A percentile compares a stretch with the other conserved stretches of the same genome.
phyloP scores from a whole-genome alignment of 1,140 invertebrate genomes.

The Drosophila sp. region DNA sequence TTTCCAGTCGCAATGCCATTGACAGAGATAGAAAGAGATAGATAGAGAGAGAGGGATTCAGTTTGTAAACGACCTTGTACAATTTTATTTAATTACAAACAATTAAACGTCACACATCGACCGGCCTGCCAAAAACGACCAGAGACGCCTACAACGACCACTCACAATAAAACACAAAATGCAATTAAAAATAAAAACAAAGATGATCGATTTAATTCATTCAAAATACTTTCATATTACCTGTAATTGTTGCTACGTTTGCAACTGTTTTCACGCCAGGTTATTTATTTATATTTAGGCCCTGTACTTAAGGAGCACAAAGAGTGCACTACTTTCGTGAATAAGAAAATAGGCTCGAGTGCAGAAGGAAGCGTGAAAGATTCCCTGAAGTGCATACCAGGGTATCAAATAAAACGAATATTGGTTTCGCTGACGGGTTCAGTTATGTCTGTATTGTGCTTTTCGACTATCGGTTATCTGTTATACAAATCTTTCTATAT shows the following conservation, averaged over 20 bases:
- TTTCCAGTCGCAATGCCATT: conserved; percentile 44
- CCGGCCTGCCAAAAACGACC: conserved; percentile 50
- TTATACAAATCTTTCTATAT: no score
- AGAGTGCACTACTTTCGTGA: no score
- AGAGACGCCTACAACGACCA: conserved; percentile 42
- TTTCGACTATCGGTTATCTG: no score
- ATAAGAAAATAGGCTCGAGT: no score
- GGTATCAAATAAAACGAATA: no score
- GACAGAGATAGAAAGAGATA: conserved; percentile 6
- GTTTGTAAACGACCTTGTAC: conserved; percentile 76
- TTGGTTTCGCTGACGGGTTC: no score
- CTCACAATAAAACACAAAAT: conserved; percentile 22
- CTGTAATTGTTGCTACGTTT: background rate
- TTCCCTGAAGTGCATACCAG: no score
- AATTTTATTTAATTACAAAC: conserved; percentile 84
- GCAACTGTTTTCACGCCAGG: background rate
- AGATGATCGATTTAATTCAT: conserved; percentile 12
- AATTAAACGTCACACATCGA: conserved; percentile 64
- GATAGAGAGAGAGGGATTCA: background rate
- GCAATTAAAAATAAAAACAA: conserved; percentile 46
- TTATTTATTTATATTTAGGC: no score
- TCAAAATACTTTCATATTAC: conserved; percentile 8
- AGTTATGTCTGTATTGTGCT: no score
- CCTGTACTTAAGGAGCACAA: no score
- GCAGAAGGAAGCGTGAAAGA: no score